Base-by-base conservation (phyloP, 2,888 invertebrate species). In the Mycalesis mineus region DNA sequence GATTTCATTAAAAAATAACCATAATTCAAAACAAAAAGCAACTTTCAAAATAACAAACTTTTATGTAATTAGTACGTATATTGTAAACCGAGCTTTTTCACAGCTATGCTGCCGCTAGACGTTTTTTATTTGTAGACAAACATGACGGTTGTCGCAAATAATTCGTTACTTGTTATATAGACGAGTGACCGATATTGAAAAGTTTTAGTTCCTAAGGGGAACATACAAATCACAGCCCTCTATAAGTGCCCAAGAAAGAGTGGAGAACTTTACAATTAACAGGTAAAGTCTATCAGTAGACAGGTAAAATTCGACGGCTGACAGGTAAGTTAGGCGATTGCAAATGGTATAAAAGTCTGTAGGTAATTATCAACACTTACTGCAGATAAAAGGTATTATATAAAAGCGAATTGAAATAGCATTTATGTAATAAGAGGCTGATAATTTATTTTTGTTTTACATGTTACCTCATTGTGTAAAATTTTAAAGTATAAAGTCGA, bases 181-280 rank as follows among this genome's bases (percentile, higher is more conserved):
- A 47, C 11, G 33, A 31, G 33, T 33, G 47, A 33, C 31, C 15
- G 15, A 33, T 8, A 33, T 47, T 14, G 9, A 8, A 8, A 14
- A 14, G 13, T 45, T 45, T 45, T 13, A 45, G 45, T 45, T 45
- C 45, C 45, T 13, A 9, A 8, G 13, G 31, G 29, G 14, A 45
- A 45, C 14, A 15, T 44, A 28, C 28, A 44, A 29, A 44, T 45
- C 45, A 45, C 45, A 45, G 45, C 45, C 45, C 42, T 42, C 42
- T 28, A 7, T 29, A 4, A 45, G 44, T 29, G 44, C 29, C 44
- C 45, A 9, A 45, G 9, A 31, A 2, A 13, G 42, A 28, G n/a
- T 1, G 1, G 28, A 7, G 1, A 11, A 3, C 7, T 7, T 17
- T 28, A 44, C n/a, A 44, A 22, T n/a, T 28, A 28, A 44, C 44